Conservation (phyloP, 2,888 invertebrate species). For the Epinotia demarniana region DNA sequence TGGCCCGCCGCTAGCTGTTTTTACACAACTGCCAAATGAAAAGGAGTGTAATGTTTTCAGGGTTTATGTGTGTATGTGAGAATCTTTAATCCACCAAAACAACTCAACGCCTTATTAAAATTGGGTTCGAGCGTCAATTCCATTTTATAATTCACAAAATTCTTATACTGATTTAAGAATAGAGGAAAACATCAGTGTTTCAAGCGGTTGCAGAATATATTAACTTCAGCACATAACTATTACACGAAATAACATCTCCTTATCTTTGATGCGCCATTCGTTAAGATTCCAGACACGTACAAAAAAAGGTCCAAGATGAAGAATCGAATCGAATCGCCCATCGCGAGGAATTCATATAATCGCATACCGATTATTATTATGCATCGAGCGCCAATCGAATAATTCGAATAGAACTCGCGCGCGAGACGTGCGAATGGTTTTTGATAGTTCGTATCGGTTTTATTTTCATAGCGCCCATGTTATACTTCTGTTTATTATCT, state of each 20-base stretch:
- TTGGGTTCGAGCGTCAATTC: not conserved
- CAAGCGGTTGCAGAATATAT: not conserved
- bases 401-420: slow-evolving; percentile 44
- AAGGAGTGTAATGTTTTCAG: too few species aligned
- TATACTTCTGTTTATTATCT: not conserved
- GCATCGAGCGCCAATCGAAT: slow-evolving; percentile 61
- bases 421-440: slow-evolving; percentile 54
- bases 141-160: not conserved
- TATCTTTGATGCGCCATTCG: slow-evolving; percentile 47
- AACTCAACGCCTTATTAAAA: too few species aligned
- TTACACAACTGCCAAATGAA: too few species aligned
- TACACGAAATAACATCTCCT: slow-evolving; percentile 28
- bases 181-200: not conserved
- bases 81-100: too few species aligned
- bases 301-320: slow-evolving; percentile 65
- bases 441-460: slow-evolving; percentile 33
- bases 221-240: slow-evolving; percentile 22
- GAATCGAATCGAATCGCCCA: slow-evolving; percentile 60
- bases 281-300: slow-evolving; percentile 63
- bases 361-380: slow-evolving; percentile 73
- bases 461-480: slow-evolving; percentile 11
- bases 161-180: too few species aligned
- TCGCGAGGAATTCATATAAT: slow-evolving; percentile 68
- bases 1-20: too few species aligned
- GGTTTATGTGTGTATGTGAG: too few species aligned